Conservation (phyloP, 2,113 vertebrate species). For the Shinisaurus crocodilurus region DNA sequence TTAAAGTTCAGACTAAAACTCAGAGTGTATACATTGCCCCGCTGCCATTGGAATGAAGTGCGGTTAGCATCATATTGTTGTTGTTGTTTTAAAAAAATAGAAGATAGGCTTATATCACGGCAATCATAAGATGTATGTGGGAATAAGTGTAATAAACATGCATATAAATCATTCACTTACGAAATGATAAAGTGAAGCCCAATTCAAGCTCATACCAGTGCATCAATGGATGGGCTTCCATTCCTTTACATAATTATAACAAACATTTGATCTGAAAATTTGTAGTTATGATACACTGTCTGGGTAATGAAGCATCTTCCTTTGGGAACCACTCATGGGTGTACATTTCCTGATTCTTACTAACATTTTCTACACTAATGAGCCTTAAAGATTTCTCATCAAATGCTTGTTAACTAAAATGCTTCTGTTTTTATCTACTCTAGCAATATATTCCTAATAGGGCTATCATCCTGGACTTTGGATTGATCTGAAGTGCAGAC, state of each 20-base stretch:
- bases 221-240: constrained; percentile 4
- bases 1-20: too few species aligned
- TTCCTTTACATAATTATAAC: constrained; percentile 24
- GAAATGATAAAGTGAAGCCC: neutral
- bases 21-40: too few species aligned
- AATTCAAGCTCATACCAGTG: neutral
- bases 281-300: neutral
- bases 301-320: constrained; percentile 15
- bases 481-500: neutral
- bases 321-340: neutral
- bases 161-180: neutral
- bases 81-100: constrained; percentile 1
- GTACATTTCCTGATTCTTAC: constrained; percentile 21
- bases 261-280: constrained; percentile 5
- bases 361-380: constrained; percentile 4
- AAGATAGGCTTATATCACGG: neutral
- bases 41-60: too few species aligned
- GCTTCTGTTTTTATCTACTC: neutral
- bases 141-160: neutral
- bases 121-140: neutral
- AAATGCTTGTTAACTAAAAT: neutral
- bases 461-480: neutral
- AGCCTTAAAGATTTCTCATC: constrained; percentile 2
- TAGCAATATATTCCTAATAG: neutral
- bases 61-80: constrained; percentile 10